Percentiles rank a stretch among this genome's conserved stretches.
Evolutionary conservation across 1,140 invertebrate genomes (phyloP).

Genomic region (Neotoxoptera formosana): DNA sequence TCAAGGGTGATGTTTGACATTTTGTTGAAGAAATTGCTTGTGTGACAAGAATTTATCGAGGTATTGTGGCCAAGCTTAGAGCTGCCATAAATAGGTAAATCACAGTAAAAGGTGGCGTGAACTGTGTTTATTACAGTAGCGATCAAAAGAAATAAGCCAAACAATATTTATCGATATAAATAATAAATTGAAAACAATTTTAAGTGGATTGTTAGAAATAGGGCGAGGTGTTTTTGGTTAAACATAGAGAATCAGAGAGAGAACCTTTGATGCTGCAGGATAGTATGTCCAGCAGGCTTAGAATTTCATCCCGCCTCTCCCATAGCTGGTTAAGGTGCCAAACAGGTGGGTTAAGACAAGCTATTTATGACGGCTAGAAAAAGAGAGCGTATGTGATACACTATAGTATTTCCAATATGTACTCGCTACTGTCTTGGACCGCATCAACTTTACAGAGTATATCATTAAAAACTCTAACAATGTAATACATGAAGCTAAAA

Average conservation of each 20-base stretch:
- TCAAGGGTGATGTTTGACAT: not conserved
- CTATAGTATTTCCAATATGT: not conserved
- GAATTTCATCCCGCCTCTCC: not conserved
- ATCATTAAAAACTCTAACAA: not conserved
- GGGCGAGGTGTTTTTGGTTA: too few relatives aligned
- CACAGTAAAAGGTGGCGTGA: too few relatives aligned
- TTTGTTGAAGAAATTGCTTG: not conserved
- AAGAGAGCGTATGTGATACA: not conserved
- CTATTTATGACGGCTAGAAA: not conserved
- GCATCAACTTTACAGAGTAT: not conserved
- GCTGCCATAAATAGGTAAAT: not conserved
- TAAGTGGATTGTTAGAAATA: too few relatives aligned
- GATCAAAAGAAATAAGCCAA: too few relatives aligned
- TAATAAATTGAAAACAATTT: too few relatives aligned
- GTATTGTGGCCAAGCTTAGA: not conserved
- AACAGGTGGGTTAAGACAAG: too few relatives aligned
- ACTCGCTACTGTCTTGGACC: too few relatives aligned
- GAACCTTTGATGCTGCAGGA: not conserved
- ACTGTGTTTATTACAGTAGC: too few relatives aligned
- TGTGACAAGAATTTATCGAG: not conserved
- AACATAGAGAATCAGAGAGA: not conserved
- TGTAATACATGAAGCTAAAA: not conserved
- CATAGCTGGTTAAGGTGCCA: too few relatives aligned
- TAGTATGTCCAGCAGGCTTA: not conserved
- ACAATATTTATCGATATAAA: too few relatives aligned